These are phyloP conservation scores for Drosophila azteca DNA, from an alignment of 1,140 invertebrate genomes.

Conservation along the genomic window DNA sequence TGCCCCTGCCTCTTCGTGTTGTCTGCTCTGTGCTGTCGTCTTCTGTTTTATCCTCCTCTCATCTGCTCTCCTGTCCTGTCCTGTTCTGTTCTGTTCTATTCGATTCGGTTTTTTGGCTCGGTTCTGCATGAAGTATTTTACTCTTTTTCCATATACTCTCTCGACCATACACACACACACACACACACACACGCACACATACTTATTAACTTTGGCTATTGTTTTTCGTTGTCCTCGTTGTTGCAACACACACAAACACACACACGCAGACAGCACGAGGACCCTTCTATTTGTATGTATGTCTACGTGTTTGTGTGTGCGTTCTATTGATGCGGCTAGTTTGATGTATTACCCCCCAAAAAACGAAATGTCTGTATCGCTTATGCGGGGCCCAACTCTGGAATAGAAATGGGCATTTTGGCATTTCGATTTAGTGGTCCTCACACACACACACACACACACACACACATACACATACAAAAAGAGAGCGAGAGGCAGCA, in stretches of 20 bases:
- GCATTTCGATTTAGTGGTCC: conserved; percentile 79
- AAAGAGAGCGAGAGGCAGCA: conserved; percentile 11
- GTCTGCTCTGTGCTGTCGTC: conserved; percentile 17
- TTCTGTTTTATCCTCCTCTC: conserved; percentile 4
- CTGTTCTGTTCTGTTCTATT: conserved; percentile 50
- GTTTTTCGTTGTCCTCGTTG: conserved; percentile 76
- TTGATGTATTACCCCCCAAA: conserved; percentile 81
- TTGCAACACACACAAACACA: conserved; percentile 45
- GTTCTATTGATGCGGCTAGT: conserved; percentile 82
- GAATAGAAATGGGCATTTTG: conserved; percentile 83
- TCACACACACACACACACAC: conserved; percentile 49
- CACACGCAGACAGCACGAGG: conserved; percentile 1
- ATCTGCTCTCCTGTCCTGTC: conserved; percentile 18
- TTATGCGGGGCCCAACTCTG: conserved; percentile 76
- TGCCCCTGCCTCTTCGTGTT: not conserved
- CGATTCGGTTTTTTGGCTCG: conserved; percentile 70
- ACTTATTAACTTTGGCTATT: conserved; percentile 75
- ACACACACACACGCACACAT: conserved; percentile 40
- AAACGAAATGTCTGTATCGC: conserved; percentile 82
- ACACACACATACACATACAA: conserved; percentile 15
- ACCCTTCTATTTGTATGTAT: conserved; percentile 15
- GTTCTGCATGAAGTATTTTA: conserved; percentile 81
- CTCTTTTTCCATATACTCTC: conserved; percentile 71
- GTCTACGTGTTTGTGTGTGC: conserved; percentile 58
- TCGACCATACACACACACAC: conserved; percentile 28